Evolutionary conservation across 2,797 vertebrate genomes (phyloP), one percentile per base, ranked within the genome.

Genomic region (Lepidocolaptes lacrymiger): DNA sequence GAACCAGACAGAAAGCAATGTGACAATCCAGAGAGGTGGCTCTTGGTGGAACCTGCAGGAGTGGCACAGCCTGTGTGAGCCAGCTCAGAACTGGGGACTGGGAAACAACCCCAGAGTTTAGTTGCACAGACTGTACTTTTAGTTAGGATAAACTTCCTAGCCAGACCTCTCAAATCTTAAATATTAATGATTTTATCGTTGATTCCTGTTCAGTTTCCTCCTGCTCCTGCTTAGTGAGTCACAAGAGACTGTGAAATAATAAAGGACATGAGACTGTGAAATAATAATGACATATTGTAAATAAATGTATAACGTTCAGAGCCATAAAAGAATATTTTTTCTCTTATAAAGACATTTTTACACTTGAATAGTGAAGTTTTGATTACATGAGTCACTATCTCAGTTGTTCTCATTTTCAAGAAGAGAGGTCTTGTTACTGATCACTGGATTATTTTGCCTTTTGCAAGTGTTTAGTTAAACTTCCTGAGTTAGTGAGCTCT

Each of bases 41-140:
- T 84, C n/a, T 30, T 66, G 71, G 15, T 56, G 55, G 37, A 69
- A 4, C 18, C 28, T 16, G 4, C 5, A 48, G 37, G 20, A 58
- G 27, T 3, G 51, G n/a, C 76, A 52, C 39, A 37, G 36, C 10
- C 73, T 22, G 17, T 1, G 1, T 18, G 21, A 30, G 2, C 1
- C 2, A 66, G 41, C 37, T 44, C 23, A 59, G 52, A 81, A 39
- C 2, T 23, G 24, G 9, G n/a, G 3, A 62, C 7, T 1, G 46
- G 37, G 52, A 62, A 85, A 27, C 3, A 55, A 41, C 24, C 27
- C 21, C 30, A 32, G 71, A 56, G 23, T 68, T 81, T 28, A 43
- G n/a, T 7, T 41, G 6, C 6, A 67, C 21, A 6, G 13, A 56
- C 9, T 22, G 14, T 44, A 56, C 41, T 64, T 68, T 52, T 5